Evolutionary conservation across 2,888 invertebrate species (phyloP).

Genomic region (Craniophora ligustri): DNA sequence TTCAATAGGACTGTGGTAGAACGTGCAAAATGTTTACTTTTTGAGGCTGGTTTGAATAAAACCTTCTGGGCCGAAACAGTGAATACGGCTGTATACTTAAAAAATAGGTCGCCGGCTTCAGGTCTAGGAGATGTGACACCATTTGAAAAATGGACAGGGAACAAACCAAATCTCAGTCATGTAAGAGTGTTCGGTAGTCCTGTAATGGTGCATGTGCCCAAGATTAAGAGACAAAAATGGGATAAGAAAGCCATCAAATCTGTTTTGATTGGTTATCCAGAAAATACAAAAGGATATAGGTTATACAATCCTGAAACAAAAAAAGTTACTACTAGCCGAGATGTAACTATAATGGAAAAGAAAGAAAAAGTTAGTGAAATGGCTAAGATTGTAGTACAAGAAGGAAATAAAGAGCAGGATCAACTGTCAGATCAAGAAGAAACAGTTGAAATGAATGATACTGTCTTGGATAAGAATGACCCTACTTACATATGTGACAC

Average conservation of each 20-base stretch:
- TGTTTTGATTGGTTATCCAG: neutral
- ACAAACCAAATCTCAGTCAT: conserved; percentile 16
- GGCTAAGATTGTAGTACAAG: no score
- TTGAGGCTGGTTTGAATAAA: conserved; percentile 4
- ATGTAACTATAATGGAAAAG: neutral
- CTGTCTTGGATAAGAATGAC: no score
- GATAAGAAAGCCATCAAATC: neutral
- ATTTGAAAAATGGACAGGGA: conserved; percentile 9
- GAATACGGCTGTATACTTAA: conserved; percentile 9
- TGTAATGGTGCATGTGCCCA: neutral
- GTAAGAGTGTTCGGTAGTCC: conserved; percentile 7
- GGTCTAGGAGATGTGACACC: conserved; percentile 6
- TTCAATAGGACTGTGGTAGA: conserved; percentile 5
- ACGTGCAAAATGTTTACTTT: neutral
- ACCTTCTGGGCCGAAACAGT: conserved; percentile 12
- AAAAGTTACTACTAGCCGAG: neutral
- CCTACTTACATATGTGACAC: no score
- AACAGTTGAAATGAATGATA: no score
- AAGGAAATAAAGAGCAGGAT: no score
- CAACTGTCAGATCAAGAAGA: no score
- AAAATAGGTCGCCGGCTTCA: conserved; percentile 3
- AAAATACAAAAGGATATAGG: neutral
- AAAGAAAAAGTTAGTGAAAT: neutral
- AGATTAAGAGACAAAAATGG: neutral
- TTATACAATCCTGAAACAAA: neutral